These are phyloP conservation scores for Linurgus olivaceus DNA, from an alignment of 2,797 vertebrate genomes.

Conservation along the genomic window DNA sequence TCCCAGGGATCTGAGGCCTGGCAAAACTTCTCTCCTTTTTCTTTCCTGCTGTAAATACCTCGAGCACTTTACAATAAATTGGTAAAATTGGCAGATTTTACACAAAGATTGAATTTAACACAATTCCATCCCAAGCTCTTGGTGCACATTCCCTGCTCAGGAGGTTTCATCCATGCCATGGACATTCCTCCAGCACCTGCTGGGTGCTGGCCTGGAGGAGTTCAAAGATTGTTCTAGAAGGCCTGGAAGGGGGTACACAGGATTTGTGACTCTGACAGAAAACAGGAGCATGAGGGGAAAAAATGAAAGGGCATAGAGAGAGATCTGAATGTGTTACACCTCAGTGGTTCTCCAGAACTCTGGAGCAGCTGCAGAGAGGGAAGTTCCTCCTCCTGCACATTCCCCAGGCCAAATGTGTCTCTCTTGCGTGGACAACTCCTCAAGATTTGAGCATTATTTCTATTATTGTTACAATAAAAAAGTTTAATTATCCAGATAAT, in stretches of 20 bases:
- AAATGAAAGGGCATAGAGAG: background rate
- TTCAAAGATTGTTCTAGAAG: background rate
- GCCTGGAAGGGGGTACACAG: background rate
- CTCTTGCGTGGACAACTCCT: background rate
- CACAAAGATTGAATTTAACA: background rate
- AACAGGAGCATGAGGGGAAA: background rate
- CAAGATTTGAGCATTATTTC: background rate
- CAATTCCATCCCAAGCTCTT: background rate
- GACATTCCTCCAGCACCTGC: background rate
- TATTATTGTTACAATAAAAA: background rate
- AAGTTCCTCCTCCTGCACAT: background rate
- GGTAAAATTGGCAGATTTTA: fast-evolving
- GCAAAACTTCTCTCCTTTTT: background rate
- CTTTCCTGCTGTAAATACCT: background rate
- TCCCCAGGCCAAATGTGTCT: background rate
- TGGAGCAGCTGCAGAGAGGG: background rate
- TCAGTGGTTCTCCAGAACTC: background rate
- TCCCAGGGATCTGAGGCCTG: background rate
- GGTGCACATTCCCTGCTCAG: background rate
- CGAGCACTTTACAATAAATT: background rate
- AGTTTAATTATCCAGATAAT: background rate
- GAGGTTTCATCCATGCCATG: background rate
- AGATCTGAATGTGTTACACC: background rate
- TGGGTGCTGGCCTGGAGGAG: background rate
- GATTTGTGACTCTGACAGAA: background rate